phyloP scores from a whole-genome alignment of 2,797 vertebrate genomes.

The Acanthis flammea region DNA sequence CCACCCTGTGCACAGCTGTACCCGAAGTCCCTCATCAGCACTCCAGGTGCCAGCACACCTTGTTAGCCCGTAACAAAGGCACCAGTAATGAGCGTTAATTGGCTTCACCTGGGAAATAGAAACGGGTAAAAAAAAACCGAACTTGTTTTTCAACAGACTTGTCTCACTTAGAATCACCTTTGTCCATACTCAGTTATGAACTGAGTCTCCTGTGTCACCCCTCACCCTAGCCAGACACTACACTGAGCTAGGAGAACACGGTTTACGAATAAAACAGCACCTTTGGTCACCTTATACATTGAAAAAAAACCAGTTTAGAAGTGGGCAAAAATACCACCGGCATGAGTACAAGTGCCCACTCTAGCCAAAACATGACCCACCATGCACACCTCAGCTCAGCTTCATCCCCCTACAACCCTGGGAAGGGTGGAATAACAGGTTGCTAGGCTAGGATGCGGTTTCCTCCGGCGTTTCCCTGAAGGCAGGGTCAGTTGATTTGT shows the following conservation, averaged over 20 bases:
- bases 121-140: accelerated
- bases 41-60: background rate
- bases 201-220: background rate
- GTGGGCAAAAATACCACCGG: background rate
- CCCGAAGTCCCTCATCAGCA: background rate
- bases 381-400: background rate
- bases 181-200: background rate
- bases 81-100: background rate
- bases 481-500: accelerated
- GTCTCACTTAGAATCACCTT: background rate
- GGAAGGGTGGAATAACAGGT: accelerated
- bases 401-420: background rate
- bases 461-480: no score
- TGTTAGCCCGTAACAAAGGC: background rate
- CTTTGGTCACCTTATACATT: accelerated
- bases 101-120: background rate
- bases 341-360: accelerated
- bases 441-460: background rate
- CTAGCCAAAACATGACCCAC: background rate
- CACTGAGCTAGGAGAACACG: accelerated
- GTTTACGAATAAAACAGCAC: background rate
- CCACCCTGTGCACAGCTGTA: background rate
- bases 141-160: background rate
- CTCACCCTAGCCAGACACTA: no score
- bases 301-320: background rate